These are phyloP conservation scores for Epizoanthus illoricatus DNA, from an alignment of 92 coral and sea anemone genomes.

Conservation along the genomic window DNA sequence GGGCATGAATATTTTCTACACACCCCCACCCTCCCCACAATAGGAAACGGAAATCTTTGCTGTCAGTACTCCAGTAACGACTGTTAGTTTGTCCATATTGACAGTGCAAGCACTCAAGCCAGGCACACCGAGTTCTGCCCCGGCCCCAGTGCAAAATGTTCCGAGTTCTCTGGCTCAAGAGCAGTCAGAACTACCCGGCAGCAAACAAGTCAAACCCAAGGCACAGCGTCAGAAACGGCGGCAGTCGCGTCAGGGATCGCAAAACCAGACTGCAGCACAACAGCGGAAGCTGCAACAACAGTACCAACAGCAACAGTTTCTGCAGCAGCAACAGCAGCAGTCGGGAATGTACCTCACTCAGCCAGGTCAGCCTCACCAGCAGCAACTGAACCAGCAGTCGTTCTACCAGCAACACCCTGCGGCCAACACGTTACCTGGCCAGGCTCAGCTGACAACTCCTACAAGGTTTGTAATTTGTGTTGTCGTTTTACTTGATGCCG, in stretches of 20 bases:
- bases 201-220: constrained; percentile 64
- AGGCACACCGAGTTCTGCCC: constrained; percentile 58
- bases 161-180: constrained; percentile 47
- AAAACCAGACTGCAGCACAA: constrained; percentile 41
- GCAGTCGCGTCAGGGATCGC: constrained; percentile 45
- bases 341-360: constrained; percentile 45
- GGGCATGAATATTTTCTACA: no score
- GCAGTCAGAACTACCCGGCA: constrained; percentile 54
- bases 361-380: constrained; percentile 40
- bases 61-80: neutral
- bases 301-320: constrained; percentile 56
- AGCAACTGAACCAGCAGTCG: constrained; percentile 39
- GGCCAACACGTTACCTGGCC: constrained; percentile 34
- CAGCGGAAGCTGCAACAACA: constrained; percentile 52
- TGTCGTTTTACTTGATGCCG: no score
- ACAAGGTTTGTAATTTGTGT: neutral
- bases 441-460: constrained; percentile 30
- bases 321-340: constrained; percentile 50
- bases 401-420: constrained; percentile 32
- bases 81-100: neutral
- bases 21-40: no score
- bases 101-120: constrained; percentile 53
- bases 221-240: constrained; percentile 50
- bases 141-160: constrained; percentile 37
- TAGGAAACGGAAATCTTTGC: neutral